Percentiles rank a stretch among this genome's conserved stretches.
Conservation (phyloP, 35 echinoderm and acorn worm species). For the Patiria miniata region DNA sequence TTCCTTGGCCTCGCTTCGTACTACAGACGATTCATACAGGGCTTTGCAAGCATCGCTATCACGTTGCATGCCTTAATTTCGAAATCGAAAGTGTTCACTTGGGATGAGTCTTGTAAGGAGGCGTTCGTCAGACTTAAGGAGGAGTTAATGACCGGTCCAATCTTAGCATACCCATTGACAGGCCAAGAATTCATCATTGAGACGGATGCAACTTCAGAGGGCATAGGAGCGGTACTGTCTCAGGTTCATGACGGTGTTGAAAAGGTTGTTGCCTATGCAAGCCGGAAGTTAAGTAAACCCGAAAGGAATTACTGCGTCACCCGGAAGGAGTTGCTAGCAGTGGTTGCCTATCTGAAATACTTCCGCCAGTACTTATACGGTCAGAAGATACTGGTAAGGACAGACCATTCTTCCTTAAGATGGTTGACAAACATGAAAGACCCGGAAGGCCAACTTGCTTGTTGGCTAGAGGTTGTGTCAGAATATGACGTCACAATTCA, state of each 20-base stretch:
- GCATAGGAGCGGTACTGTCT: neutral
- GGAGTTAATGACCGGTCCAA: neutral
- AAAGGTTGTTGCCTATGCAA: neutral
- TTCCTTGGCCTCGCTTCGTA: constrained; percentile 40
- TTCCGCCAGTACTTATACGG: neutral
- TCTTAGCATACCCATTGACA: neutral
- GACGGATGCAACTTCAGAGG: neutral
- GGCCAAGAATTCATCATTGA: neutral
- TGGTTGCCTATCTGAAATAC: neutral
- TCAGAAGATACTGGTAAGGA: neutral
- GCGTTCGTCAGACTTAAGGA: constrained; percentile 21
- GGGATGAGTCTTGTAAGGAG: constrained; percentile 15
- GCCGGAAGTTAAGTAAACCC: neutral
- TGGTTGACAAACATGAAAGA: neutral
- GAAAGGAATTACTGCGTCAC: neutral
- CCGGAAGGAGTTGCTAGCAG: neutral
- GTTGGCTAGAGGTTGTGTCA: neutral
- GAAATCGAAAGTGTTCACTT: constrained; percentile 39
- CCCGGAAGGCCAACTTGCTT: neutral
- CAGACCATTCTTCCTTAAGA: neutral
- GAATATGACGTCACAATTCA: too few species aligned
- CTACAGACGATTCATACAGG: constrained; percentile 57
- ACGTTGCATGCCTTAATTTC: constrained; percentile 15
- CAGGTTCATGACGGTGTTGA: too few species aligned
- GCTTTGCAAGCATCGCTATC: constrained; percentile 44